A percentile compares a stretch with the other conserved stretches of the same genome.
Conservation (phyloP, 2,888 invertebrate species). For the Molorchus minor region DNA sequence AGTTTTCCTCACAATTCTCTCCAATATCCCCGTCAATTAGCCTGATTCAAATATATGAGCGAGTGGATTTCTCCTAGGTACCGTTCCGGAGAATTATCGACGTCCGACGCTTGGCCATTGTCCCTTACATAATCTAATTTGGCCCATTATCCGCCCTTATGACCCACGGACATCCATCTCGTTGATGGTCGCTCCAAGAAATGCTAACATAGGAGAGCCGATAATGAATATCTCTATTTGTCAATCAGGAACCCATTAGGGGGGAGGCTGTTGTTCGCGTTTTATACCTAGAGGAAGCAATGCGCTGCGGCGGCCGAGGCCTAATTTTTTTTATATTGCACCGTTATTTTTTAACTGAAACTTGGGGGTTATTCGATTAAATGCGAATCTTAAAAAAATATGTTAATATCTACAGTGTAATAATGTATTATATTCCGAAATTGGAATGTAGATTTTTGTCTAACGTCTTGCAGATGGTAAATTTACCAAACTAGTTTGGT, state of each 20-base stretch:
- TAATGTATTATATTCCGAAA: too few relatives aligned
- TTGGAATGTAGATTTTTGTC: too few relatives aligned
- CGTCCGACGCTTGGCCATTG: slow-evolving; percentile 52
- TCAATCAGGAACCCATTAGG: slow-evolving; percentile 35
- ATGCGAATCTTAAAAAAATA: too few relatives aligned
- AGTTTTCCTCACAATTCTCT: slow-evolving; percentile 24
- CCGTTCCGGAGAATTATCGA: slow-evolving; percentile 53
- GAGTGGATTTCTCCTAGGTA: slow-evolving; percentile 55
- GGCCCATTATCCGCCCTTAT: slow-evolving; percentile 56
- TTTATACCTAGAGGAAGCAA: too few relatives aligned
- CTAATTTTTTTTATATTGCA: too few relatives aligned
- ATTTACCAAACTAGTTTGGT: too few relatives aligned
- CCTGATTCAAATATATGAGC: slow-evolving; percentile 53
- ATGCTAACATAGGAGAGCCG: slow-evolving; percentile 41
- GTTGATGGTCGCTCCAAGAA: slow-evolving; percentile 54
- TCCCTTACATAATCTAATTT: slow-evolving; percentile 60
- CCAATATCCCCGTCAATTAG: slow-evolving; percentile 46
- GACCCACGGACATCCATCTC: slow-evolving; percentile 52
- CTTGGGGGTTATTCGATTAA: too few relatives aligned
- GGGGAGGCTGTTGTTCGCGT: neutral
- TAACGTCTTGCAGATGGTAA: too few relatives aligned
- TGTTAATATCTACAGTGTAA: too few relatives aligned
- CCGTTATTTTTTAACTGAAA: too few relatives aligned
- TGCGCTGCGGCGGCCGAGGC: neutral
- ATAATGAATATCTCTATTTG: slow-evolving; percentile 45